Conservation (phyloP, 2,888 invertebrate species). For the Athripsodes cinereus region DNA sequence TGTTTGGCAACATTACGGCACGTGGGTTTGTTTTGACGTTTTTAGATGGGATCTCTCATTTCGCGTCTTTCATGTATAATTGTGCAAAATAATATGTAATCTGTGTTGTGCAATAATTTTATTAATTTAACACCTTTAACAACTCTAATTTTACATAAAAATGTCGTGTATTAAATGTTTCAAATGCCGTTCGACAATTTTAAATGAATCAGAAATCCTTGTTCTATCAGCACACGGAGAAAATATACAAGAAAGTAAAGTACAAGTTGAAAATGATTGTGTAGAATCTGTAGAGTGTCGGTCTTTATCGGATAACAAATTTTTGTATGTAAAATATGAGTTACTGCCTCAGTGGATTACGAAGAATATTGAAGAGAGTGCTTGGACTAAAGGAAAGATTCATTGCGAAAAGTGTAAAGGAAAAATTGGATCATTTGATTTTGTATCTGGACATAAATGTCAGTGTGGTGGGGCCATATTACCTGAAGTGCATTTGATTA, state of each 20-base stretch:
- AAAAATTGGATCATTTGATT: slow-evolving; percentile 62
- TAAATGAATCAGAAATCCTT: slow-evolving; percentile 8
- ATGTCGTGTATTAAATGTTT: slow-evolving; percentile 19
- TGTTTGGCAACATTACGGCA: too few relatives aligned
- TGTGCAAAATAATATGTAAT: too few relatives aligned
- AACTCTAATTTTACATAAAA: slow-evolving; percentile 4
- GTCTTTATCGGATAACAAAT: slow-evolving; percentile 12
- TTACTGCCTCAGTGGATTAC: slow-evolving; percentile 18
- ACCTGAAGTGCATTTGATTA: slow-evolving; percentile 56
- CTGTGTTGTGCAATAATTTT: too few relatives aligned
- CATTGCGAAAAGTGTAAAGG: slow-evolving; percentile 55
- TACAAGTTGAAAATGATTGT: background rate
- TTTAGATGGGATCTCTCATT: too few relatives aligned
- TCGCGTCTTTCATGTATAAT: too few relatives aligned
- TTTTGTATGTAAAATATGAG: slow-evolving; percentile 17
- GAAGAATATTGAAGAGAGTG: slow-evolving; percentile 41
- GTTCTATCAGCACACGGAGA: slow-evolving; percentile 11
- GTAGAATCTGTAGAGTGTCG: slow-evolving; percentile 5
- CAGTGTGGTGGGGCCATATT: slow-evolving; percentile 49
- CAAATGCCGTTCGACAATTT: slow-evolving; percentile 15
- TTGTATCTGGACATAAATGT: slow-evolving; percentile 58
- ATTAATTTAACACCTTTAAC: too few relatives aligned
- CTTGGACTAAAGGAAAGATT: slow-evolving; percentile 64
- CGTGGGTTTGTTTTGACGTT: too few relatives aligned
- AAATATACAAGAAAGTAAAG: background rate